Evolutionary conservation across 2,797 vertebrate species (phyloP).

Genomic region (Myoxocephalus aenaeus): DNA sequence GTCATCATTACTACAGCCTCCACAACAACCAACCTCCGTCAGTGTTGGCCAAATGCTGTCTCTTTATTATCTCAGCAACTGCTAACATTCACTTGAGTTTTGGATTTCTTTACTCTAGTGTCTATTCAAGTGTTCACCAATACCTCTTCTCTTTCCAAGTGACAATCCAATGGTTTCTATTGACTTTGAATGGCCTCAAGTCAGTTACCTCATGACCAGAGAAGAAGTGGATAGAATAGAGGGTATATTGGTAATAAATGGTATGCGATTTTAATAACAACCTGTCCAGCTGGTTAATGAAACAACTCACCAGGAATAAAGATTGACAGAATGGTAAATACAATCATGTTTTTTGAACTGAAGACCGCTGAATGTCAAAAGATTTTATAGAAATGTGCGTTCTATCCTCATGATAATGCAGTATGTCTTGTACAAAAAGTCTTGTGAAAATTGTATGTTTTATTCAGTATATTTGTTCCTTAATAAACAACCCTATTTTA

Average conservation of each 20-base stretch:
- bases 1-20: constrained; percentile 66
- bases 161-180: constrained; percentile 80
- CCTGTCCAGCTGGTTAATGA: constrained; percentile 49
- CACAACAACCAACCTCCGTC: constrained; percentile 80
- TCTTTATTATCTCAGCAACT: constrained; percentile 75
- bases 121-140: constrained; percentile 77
- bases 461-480: constrained; percentile 77
- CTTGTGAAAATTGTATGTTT: constrained; percentile 80
- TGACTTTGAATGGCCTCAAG: constrained; percentile 75
- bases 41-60: constrained; percentile 65
- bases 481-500: constrained; percentile 82
- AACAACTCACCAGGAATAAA: constrained; percentile 55
- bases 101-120: constrained; percentile 70
- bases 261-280: constrained; percentile 46
- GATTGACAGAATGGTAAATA: constrained; percentile 61
- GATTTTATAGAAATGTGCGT: constrained; percentile 80
- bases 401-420: constrained; percentile 78
- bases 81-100: constrained; percentile 77
- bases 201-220: constrained; percentile 78
- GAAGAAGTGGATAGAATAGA: constrained; percentile 52
- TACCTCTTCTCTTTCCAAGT: constrained; percentile 81
- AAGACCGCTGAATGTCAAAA: constrained; percentile 84
- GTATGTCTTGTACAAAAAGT: constrained; percentile 80
- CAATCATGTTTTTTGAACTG: constrained; percentile 74
- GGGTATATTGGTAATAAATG: constrained; percentile 40